Base-by-base conservation (phyloP, 2,797 vertebrate species). In the Smutsia temminckii region DNA sequence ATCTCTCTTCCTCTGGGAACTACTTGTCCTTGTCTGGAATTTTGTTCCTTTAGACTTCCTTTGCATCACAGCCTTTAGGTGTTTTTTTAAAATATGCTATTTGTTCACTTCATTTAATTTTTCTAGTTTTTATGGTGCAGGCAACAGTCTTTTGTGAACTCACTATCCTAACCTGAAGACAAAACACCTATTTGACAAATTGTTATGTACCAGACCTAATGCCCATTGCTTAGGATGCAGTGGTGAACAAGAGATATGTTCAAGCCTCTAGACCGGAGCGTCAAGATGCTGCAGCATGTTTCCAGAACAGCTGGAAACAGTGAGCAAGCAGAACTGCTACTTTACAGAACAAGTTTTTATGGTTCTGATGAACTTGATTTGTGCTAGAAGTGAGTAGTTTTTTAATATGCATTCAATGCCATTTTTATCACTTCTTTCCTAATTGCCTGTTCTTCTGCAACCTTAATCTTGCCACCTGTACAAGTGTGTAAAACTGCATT, bases 241-340 rank as follows among this genome's bases (percentile, higher is more conserved):
- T 2, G 12, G 34, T 10, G 18, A 59, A 9, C 23, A 16, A 8
- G n/a, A 78, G 69, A 13, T 0, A 0, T 8, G 27, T 21, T 46
- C 53, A 18, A 3, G 64, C 27, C 25, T 53, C 40, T 5, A 12
- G 17, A 18, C 8, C 8, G 10, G 63, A 53, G 17, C 32, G 5
- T 23, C 37, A 34, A 21, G 23, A 25, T 14, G 11, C 21, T 40
- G 8, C 21, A 6, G 68, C 12, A 1, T 3, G 7, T 51, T 37
- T 59, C 72, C 61, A 57, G 66, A 61, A 17, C 16, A 53, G 32
- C 21, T 8, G 46, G 21, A 51, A 68, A 29, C 69, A 4, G 40
- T 2, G 7, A 57, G 13, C 3, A 40, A 40, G 61, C 72, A n/a
- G 32, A 84, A 40, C 6, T 2, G 4, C 68, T 18, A 2, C n/a